Evolutionary conservation across 2,797 vertebrate genomes (phyloP).

Genomic region (Pelodytes ibericus): DNA sequence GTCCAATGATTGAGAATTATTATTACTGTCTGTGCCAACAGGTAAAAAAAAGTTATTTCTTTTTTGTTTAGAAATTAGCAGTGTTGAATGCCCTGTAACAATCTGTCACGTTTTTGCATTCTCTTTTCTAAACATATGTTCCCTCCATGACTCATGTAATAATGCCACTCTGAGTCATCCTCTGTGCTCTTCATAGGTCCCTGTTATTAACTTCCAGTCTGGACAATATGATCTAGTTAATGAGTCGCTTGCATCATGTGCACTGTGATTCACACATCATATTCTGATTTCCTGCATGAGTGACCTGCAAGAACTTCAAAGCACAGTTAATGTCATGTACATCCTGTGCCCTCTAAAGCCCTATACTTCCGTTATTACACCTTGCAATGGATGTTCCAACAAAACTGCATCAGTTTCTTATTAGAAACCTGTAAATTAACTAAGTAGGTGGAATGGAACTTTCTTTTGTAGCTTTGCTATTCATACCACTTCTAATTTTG

Average conservation of each 20-base stretch:
- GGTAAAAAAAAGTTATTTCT: no score
- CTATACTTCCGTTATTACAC: no score
- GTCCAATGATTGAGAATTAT: no score
- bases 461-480: no score
- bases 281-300: background rate
- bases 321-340: background rate
- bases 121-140: background rate
- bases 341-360: no score
- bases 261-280: background rate
- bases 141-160: background rate
- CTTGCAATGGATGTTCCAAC: no score
- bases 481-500: no score
- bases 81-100: background rate
- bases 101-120: background rate
- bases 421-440: no score
- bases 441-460: no score
- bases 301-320: background rate
- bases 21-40: no score
- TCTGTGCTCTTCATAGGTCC: background rate
- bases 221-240: background rate
- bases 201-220: background rate
- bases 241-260: background rate
- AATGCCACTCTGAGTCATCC: background rate
- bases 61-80: no score
- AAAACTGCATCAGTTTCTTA: no score